A percentile compares a stretch with the other conserved stretches of the same genome.
phyloP scores from a whole-genome alignment of 2,888 invertebrate genomes.

The Anticlea derivata region DNA sequence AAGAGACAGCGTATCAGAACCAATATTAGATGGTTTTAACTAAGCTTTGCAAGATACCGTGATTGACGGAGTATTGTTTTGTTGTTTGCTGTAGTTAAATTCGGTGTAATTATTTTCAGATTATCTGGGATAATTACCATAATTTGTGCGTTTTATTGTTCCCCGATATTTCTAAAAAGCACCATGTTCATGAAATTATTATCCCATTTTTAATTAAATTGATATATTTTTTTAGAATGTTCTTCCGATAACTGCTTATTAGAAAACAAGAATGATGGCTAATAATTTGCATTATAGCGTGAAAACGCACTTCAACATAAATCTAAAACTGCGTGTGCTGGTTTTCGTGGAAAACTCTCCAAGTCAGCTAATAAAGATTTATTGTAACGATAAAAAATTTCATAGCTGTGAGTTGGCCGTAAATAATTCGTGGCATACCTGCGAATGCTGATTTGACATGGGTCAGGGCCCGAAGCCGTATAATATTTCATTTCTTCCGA shows the following conservation, averaged over 20 bases:
- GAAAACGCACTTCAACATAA: slow-evolving; percentile 29
- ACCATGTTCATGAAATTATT: too few relatives aligned
- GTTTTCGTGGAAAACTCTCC: slow-evolving; percentile 52
- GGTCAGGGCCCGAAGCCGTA: slow-evolving; percentile 68
- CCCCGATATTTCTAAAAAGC: too few relatives aligned
- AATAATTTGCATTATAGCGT: slow-evolving; percentile 23
- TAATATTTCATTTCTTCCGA: slow-evolving; percentile 76
- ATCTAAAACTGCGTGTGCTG: slow-evolving; percentile 32
- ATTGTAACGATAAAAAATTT: slow-evolving; percentile 74
- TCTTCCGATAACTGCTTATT: too few relatives aligned
- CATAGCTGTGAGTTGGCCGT: slow-evolving; percentile 73
- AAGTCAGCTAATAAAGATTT: slow-evolving; percentile 77
- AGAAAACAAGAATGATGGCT: too few relatives aligned
- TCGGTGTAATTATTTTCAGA: too few relatives aligned
- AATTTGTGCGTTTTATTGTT: too few relatives aligned
- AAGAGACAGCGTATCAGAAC: slow-evolving; percentile 24
- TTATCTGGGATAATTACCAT: too few relatives aligned
- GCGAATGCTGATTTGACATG: slow-evolving; percentile 81
- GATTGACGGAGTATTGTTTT: too few relatives aligned
- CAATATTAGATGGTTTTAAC: slow-evolving; percentile 17
- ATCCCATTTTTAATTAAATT: too few relatives aligned
- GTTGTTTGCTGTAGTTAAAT: too few relatives aligned
- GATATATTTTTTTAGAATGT: too few relatives aligned
- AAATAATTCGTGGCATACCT: slow-evolving; percentile 80
- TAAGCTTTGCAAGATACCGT: slow-evolving; percentile 12